Evolutionary conservation across 2,888 invertebrate species (phyloP).

Genomic region (Tortricodes alternella): DNA sequence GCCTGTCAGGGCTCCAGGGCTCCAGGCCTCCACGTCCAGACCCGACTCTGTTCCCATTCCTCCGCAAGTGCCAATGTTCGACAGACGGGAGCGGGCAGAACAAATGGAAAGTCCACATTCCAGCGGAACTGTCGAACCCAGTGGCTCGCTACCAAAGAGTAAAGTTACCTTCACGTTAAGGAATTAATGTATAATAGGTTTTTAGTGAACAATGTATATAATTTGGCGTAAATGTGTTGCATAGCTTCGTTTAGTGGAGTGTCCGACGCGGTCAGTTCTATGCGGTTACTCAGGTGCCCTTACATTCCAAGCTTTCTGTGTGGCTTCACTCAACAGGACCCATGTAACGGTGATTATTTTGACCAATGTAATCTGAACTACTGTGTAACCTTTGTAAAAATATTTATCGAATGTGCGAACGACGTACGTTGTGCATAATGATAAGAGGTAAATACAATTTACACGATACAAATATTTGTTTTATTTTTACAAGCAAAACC

Average conservation of each 20-base stretch:
- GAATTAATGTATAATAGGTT: conserved; percentile 70
- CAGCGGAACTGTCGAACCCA: conserved; percentile 48
- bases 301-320: conserved; percentile 73
- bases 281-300: conserved; percentile 33
- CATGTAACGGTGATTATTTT: conserved; percentile 66
- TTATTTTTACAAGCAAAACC: conserved; percentile 57
- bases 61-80: conserved; percentile 72
- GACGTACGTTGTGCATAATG: conserved; percentile 74
- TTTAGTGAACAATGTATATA: conserved; percentile 72
- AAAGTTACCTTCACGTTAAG: conserved; percentile 78
- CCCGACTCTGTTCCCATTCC: conserved; percentile 43
- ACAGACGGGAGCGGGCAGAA: conserved; percentile 51
- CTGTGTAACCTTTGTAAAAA: conserved; percentile 80
- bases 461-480: conserved; percentile 68
- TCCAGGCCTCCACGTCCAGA: conserved; percentile 6
- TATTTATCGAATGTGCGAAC: conserved; percentile 73
- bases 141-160: conserved; percentile 80
- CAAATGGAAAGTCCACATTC: conserved; percentile 66
- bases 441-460: conserved; percentile 82
- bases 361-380: conserved; percentile 79
- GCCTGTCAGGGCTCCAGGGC: not conserved
- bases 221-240: conserved; percentile 72
- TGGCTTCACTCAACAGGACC: conserved; percentile 41
- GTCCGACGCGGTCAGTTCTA: conserved; percentile 27
- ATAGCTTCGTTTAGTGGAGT: conserved; percentile 58